Evolutionary conservation across 1,140 invertebrate genomes (phyloP), one percentile per base, ranked within the genome.

Genomic region (Apis dorsata): DNA sequence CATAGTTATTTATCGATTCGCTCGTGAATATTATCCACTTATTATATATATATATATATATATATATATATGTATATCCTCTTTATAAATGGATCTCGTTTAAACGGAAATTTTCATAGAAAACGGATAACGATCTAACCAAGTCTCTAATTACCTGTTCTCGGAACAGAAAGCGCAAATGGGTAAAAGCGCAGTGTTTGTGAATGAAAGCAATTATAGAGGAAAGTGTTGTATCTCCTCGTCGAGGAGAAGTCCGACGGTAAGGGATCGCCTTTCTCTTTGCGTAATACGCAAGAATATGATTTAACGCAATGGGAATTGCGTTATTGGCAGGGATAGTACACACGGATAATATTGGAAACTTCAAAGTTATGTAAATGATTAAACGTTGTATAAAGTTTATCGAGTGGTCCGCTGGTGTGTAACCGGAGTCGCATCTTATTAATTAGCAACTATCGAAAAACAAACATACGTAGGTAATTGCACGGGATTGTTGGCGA

Each of bases 201-300:
- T 8, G 34, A n/a, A 49, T 21, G 34, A 19, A 69, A 19, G 66
- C 44, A n/a, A 49, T 21, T 69, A 69, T 1, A 19, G 44, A 49
- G 34, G 44, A 69, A 69, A 49, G 44, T 12, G 66, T 69, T 13
- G 66, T 69, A 44, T 44, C 34, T 44, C 4, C 17, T 21, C 10
- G 19, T 4, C 49, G 78, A 53, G 69, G 66, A 71, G 24, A n/a
- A n/a, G 51, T 79, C 78, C 69, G 78, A 63, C 78, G 78, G 78
- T 53, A n/a, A 12, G 53, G 24, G 11, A 78, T 13, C 12, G 53
- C 53, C 65, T 78, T 69, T 57, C 53, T 78, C 65, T 79, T 63
- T 17, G 57, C 24, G 19, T 24, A 24, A 13, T n/a, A 49, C 13
- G 21, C 19, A 24, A 24, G 12, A 55, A 74, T n/a, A 80, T 53